A percentile compares a stretch with the other conserved stretches of the same genome.
phyloP scores from a whole-genome alignment of 2,113 vertebrate species.

The Neoarius graeffei region DNA sequence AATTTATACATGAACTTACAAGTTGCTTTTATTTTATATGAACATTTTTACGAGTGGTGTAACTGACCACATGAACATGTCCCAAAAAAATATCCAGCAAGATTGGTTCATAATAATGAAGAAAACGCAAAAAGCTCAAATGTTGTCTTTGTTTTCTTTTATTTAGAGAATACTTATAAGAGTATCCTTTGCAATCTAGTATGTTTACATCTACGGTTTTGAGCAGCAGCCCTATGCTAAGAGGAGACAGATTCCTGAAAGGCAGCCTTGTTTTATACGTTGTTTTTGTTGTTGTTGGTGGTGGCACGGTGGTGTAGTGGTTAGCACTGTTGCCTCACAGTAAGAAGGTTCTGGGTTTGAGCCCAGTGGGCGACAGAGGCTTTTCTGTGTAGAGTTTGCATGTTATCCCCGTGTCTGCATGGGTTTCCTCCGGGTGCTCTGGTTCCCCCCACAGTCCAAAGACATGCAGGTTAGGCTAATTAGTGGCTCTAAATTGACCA shows the following conservation, averaged over 20 bases:
- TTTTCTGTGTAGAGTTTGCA: too few species aligned
- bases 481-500: too few species aligned
- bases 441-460: too few species aligned
- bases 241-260: not conserved
- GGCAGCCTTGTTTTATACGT: constrained; percentile 8
- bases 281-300: too few species aligned
- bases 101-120: not conserved
- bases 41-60: not conserved
- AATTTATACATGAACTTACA: not conserved
- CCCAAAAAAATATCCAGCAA: not conserved
- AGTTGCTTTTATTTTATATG: not conserved
- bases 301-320: too few species aligned
- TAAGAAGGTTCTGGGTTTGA: too few species aligned
- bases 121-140: not conserved
- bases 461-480: too few species aligned
- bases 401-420: too few species aligned
- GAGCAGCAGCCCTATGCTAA: not conserved
- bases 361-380: too few species aligned
- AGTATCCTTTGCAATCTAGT: not conserved
- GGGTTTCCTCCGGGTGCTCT: too few species aligned
- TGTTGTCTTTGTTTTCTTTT: constrained; percentile 5
- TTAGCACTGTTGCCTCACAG: too few species aligned
- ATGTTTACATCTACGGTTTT: not conserved
- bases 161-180: not conserved
- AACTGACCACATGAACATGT: not conserved